Evolutionary conservation across 1,140 invertebrate genomes (phyloP).

Genomic region (Trichogramma pretiosum): DNA sequence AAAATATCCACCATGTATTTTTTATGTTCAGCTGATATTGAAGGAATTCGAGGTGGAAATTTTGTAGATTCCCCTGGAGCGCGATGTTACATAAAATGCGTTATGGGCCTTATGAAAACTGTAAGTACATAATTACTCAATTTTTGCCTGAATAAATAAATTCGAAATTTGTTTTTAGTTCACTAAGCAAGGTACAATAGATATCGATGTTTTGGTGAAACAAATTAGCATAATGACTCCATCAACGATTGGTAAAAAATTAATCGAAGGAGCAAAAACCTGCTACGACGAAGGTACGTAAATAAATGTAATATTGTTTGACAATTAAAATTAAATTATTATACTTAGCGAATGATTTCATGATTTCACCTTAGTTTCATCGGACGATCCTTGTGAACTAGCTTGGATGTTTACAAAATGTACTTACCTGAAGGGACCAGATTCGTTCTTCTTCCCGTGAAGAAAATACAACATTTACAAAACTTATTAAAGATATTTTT

Average conservation of each 20-base stretch:
- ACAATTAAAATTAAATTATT: too few relatives aligned
- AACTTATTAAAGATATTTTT: too few relatives aligned
- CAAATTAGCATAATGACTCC: neutral
- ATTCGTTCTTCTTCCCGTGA: slow-evolving; percentile 1
- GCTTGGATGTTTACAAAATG: slow-evolving; percentile 4
- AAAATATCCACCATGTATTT: neutral
- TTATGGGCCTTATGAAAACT: slow-evolving; percentile 8
- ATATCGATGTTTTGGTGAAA: slow-evolving; percentile 1
- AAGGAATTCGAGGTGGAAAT: neutral
- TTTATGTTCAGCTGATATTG: neutral
- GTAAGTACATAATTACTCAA: too few relatives aligned
- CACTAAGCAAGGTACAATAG: neutral
- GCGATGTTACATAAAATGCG: slow-evolving; percentile 1
- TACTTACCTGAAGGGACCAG: neutral
- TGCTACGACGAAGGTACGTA: slow-evolving; percentile 1
- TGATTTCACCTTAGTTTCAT: too few relatives aligned
- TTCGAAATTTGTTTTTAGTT: slow-evolving; percentile 2
- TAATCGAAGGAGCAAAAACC: neutral
- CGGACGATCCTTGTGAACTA: neutral
- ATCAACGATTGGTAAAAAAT: neutral
- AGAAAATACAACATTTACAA: too few relatives aligned
- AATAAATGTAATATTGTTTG: neutral
- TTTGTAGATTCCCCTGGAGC: neutral
- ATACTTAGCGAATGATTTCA: too few relatives aligned
- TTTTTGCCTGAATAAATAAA: too few relatives aligned